Base-by-base conservation (phyloP, 2,113 vertebrate species). In the Bambusicola thoracicus region DNA sequence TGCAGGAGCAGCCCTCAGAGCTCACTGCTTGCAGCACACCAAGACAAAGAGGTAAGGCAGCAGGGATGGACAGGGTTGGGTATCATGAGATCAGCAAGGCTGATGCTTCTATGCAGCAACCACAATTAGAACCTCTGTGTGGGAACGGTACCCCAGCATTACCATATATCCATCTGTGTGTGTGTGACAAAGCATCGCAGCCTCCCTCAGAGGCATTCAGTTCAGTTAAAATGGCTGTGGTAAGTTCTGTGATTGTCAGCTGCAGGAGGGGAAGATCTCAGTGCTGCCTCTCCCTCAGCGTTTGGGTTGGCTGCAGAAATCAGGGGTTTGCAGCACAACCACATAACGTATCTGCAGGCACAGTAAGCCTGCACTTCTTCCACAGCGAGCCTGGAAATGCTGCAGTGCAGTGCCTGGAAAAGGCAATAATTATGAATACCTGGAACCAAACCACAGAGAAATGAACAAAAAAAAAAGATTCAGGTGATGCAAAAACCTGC, bases 321-420 rank as follows among this genome's bases (percentile, higher is more conserved):
- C 40, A 38, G 65, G 93, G 86, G 61, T 85, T 68, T 86, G 90
- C 80, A 84, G 90, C 88, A 78, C 1, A 0, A 34, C 38, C 62
- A 49, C 32, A 62, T 36, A 72, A 51, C 53, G 68, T 44, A 86
- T 90, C 83, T 32, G 81, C 86, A 66, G 86, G 40, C 90, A 83
- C 70, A 43, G 84, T 14, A 25, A 82, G 75, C 21, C 59, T 59
- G 43, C 41, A 4, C 72, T 16, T 66, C 51, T 88, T 84, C 46
- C 88, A 63, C 21, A 41, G 72, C 43, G 61, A 88, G 83, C 77
- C 40, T 41, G 66, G 81, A 90, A 94, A 93, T 92, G 56, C 93
- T 96, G 93, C 96, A 96, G 92, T 96, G 94, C 93, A 95, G 95
- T 48, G 90, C 59, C 48, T 78, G 83, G 56, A 66, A 41, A 40